A percentile compares a stretch with the other conserved stretches of the same genome.
Evolutionary conservation across 2,888 invertebrate genomes (phyloP).

Genomic region (Lypha dubia): DNA sequence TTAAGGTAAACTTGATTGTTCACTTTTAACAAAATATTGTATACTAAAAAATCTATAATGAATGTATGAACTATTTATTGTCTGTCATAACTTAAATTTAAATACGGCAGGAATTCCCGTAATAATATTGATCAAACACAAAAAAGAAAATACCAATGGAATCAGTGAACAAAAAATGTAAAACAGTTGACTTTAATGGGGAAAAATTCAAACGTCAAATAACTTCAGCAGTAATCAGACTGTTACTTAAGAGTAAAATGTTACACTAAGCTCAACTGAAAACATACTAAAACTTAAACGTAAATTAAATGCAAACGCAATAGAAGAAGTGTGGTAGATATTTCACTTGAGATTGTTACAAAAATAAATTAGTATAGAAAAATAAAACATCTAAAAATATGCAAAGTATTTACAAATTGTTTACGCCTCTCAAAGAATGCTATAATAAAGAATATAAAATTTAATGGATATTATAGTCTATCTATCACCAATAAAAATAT

Average conservation of each 20-base stretch:
- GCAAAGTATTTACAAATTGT: slow-evolving; percentile 54
- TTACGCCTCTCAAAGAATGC: slow-evolving; percentile 60
- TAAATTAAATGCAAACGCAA: slow-evolving; percentile 47
- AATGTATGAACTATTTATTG: slow-evolving; percentile 6
- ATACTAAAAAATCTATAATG: slow-evolving; percentile 1
- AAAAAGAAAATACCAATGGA: slow-evolving; percentile 62
- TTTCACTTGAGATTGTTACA: slow-evolving; percentile 45
- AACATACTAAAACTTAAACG: slow-evolving; percentile 42
- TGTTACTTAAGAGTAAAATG: slow-evolving; percentile 29
- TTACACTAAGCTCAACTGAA: slow-evolving; percentile 31
- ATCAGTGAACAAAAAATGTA: slow-evolving; percentile 46
- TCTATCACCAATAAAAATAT: neutral
- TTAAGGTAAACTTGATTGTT: slow-evolving; percentile 44
- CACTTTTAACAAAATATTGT: slow-evolving; percentile 36
- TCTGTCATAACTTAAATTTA: slow-evolving; percentile 28
- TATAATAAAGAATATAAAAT: slow-evolving; percentile 33
- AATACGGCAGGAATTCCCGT: slow-evolving; percentile 34
- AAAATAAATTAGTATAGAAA: slow-evolving; percentile 14
- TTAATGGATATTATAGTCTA: slow-evolving; percentile 17
- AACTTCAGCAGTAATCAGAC: slow-evolving; percentile 55
- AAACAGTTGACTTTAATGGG: slow-evolving; percentile 35
- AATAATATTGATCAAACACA: slow-evolving; percentile 71
- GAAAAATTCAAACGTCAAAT: slow-evolving; percentile 65
- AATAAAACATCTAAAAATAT: slow-evolving; percentile 40
- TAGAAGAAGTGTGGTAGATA: slow-evolving; percentile 36